Evolutionary conservation across 2,797 vertebrate genomes (phyloP), one percentile per base, ranked within the genome.

Genomic region (Clarias laeviceps): DNA sequence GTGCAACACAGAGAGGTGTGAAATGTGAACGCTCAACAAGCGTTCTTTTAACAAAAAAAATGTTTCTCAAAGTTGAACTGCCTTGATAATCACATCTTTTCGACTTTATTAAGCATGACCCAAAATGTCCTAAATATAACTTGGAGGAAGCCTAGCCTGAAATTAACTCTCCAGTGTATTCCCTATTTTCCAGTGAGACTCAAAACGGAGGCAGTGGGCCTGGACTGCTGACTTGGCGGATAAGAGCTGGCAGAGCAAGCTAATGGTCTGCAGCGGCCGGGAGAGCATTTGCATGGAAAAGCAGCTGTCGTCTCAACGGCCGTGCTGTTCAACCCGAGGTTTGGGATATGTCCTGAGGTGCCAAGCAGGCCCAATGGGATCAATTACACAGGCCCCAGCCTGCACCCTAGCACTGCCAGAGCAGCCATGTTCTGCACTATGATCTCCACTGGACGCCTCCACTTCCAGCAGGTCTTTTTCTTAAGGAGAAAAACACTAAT

Each of bases 351-450:
- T 85, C 83, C 84, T 84, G 61, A 40, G 70, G 84, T 91, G 91
- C 85, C 90, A 89, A 61, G 61, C 88, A 89, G 91, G 90, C 94
- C 92, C 94, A 93, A 84, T 92, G 95, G 94, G 95, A 95, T 95
- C 94, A 95, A 95, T 95, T 95, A 95, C 90, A 18, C 82, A 85
- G 90, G 88, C 87, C 92, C 69, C 90, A 92, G 90, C 82, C 83
- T 87, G 70, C 77, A 82, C 64, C 66, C 73, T 50, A 78, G 87
- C 83, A 78, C 74, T 59, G 29, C 61, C 32, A 37, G 82, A 70
- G 72, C 78, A 83, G 32, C 79, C 69, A 83, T 82, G 56, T 72
- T 72, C 72, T 62, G 54, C 74, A 86, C 80, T 86, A 61, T 27
- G 61, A 76, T 68, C 79, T 72, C 18, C 9, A 57, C 59, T 18